Percentiles rank a stretch among this genome's conserved stretches.
Conservation (phyloP, 1,140 invertebrate genomes). For the Ganaspis sp. region DNA sequence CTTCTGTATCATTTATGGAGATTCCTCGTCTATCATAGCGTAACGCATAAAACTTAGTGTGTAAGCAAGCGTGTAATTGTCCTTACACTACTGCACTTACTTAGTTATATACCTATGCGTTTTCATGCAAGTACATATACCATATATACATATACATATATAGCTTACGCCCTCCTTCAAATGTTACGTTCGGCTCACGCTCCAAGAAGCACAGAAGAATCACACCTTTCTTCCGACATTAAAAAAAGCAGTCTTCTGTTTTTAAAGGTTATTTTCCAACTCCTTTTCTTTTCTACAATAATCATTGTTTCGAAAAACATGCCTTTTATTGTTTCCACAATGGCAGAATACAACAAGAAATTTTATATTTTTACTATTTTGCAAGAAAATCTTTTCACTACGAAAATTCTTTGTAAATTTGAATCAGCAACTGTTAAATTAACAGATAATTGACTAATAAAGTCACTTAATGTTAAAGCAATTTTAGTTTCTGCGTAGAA, state of each 20-base stretch:
- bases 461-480: no score
- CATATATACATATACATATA: constrained; percentile 48
- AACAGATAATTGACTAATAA: no score
- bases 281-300: not conserved
- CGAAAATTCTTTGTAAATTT: no score
- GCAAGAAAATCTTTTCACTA: no score
- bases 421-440: no score
- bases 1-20: not conserved
- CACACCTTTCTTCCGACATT: constrained; percentile 58
- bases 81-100: constrained; percentile 41
- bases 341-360: no score
- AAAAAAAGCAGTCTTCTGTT: constrained; percentile 55
- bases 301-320: not conserved
- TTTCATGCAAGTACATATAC: constrained; percentile 48
- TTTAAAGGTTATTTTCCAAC: constrained; percentile 54
- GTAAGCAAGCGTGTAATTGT: constrained; percentile 66
- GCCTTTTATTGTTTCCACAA: not conserved
- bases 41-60: constrained; percentile 48
- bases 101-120: constrained; percentile 39
- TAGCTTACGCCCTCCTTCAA: constrained; percentile 68
- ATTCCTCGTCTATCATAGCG: constrained; percentile 39
- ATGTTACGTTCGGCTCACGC: constrained; percentile 73
- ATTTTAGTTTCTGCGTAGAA: no score
- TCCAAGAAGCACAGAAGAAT: constrained; percentile 62
- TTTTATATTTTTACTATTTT: no score